Base-by-base conservation (phyloP, 2,888 invertebrate genomes). In the Electrophaes corylata region DNA sequence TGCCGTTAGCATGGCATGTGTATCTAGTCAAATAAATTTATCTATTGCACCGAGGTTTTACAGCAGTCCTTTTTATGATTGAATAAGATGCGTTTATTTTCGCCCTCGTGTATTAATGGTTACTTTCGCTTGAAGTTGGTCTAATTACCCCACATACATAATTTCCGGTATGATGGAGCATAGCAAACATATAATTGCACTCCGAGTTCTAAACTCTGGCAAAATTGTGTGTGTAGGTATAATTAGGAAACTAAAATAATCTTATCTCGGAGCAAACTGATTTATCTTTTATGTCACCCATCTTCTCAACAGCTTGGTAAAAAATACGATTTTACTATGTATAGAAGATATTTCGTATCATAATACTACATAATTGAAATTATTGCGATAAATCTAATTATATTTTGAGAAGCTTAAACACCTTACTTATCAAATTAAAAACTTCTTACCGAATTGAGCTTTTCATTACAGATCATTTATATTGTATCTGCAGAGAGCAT, bases 41-140 rank as follows among this genome's bases (percentile, higher is more conserved):
- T 52, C 53, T 61, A 49, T 48, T 61, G 57, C 53, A 58, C 20
- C 49, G 44, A 51, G 31, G 43, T 58, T 64, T 75, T 76, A 73
- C 74, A 72, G 67, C 69, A 68, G 69, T 67, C 66, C 68, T 57
- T 65, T 66, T 66, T 65, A 54, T 63, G 57, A 67, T 65, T 65
- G 71, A 64, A 62, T 60, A 55, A 61, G 67, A 73, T 70, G 72
- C 66, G 69, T 76, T 76, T 76, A 75, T 73, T 75, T 72, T 72
- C 60, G 68, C 70, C 61, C 69, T 66, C 55, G 46, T 39, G 51
- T 64, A 60, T 62, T 67, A 67, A 67, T 60, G 65, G 49, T 60
- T 64, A 59, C 64, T 67, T 67, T 64, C 59, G 60, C 59, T 55
- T 29, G 58, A 63, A 64, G 50, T 60, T 43, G 35, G 31, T 59